Evolutionary conservation across 2,888 invertebrate genomes (phyloP).

Genomic region (Lottia gigantea): DNA sequence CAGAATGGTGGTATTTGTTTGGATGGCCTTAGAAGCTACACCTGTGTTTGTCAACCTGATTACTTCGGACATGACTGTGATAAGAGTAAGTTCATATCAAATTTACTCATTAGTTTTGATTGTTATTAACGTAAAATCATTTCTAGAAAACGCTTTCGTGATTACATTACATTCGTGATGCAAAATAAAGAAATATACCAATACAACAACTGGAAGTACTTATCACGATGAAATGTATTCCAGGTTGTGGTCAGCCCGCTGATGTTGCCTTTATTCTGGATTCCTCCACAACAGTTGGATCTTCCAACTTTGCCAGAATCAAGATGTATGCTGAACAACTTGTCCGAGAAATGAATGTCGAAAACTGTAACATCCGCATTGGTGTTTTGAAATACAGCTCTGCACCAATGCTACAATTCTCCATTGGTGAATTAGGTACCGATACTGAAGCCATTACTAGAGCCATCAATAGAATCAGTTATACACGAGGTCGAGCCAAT

Average conservation of each 20-base stretch:
- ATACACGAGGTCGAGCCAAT: constrained; percentile 57
- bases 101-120: neutral
- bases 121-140: neutral
- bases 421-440: constrained; percentile 37
- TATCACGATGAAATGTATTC: neutral
- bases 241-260: constrained; percentile 57
- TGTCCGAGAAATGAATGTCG: constrained; percentile 54
- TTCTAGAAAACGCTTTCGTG: too few relatives aligned
- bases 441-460: constrained; percentile 48
- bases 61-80: constrained; percentile 59
- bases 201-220: too few relatives aligned
- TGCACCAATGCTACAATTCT: constrained; percentile 54
- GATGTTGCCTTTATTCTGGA: constrained; percentile 63
- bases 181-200: too few relatives aligned
- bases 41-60: constrained; percentile 61
- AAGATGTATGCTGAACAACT: constrained; percentile 57
- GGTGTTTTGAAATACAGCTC: constrained; percentile 64
- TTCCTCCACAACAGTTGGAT: constrained; percentile 56
- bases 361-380: constrained; percentile 51
- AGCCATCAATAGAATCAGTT: constrained; percentile 47
- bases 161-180: too few relatives aligned
- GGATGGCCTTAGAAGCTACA: constrained; percentile 58
- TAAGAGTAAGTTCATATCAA: constrained; percentile 52
- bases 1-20: constrained; percentile 58
- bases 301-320: constrained; percentile 48